These are phyloP conservation scores for Dugesia japonica DNA, from an alignment of 2,888 invertebrate species.

Conservation along the genomic window DNA sequence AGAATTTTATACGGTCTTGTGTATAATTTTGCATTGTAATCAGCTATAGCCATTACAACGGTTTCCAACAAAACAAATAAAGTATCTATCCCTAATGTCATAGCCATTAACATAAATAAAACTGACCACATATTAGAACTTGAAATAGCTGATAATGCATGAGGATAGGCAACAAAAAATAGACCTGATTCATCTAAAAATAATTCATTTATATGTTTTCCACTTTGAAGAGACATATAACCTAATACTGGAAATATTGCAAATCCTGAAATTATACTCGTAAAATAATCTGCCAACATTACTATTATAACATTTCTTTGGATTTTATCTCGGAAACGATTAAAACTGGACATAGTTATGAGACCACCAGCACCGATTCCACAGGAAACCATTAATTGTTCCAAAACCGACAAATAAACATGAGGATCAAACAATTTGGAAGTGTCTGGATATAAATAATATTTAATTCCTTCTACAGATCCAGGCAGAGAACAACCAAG, in stretches of 20 bases:
- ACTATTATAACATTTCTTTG: not conserved
- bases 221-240: not conserved
- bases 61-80: constrained; percentile 72
- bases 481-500: not conserved
- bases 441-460: not conserved
- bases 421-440: not conserved
- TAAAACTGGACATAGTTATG: no score
- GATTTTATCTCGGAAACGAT: no score
- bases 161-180: not conserved
- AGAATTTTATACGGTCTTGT: not conserved
- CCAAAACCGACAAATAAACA: no score
- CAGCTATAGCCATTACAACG: not conserved
- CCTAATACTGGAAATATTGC: constrained; percentile 2
- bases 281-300: not conserved
- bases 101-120: not conserved
- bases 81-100: not conserved
- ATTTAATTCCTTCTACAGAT: not conserved
- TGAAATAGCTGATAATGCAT: not conserved
- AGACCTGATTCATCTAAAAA: not conserved
- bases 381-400: no score
- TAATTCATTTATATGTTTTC: not conserved
- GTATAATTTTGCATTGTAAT: not conserved
- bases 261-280: not conserved
- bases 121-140: not conserved
- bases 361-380: no score